Evolutionary conservation across 2,888 invertebrate genomes (phyloP).

Genomic region (Callyntrura guangdongensis): DNA sequence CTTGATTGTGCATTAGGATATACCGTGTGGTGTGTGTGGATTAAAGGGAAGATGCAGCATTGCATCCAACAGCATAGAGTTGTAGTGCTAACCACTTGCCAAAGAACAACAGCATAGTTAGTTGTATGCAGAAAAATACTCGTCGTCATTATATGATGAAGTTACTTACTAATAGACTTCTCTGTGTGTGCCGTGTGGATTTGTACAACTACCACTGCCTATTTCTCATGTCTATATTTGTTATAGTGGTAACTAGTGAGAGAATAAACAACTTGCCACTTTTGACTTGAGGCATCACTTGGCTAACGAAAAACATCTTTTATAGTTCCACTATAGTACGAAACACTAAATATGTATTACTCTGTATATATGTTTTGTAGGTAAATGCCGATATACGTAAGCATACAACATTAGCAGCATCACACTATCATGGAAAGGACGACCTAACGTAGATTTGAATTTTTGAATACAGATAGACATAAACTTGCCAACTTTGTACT

Average conservation of each 20-base stretch:
- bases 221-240: not conserved
- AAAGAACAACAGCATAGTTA: constrained; percentile 38
- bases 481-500: not conserved
- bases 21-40: not conserved
- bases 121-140: not conserved
- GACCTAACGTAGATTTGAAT: not conserved
- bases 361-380: not conserved
- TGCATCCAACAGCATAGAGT: constrained; percentile 14
- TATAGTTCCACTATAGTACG: not conserved
- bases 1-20: constrained; percentile 36
- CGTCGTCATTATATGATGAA: not conserved
- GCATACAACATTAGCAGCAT: not conserved
- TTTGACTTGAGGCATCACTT: constrained; percentile 13
- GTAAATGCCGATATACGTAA: not conserved
- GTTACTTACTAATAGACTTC: not conserved
- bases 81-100: constrained; percentile 59
- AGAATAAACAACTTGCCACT: constrained; percentile 55
- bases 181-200: not conserved
- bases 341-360: not conserved
- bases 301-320: not conserved
- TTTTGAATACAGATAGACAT: constrained; percentile 28
- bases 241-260: not conserved
- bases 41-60: constrained; percentile 39
- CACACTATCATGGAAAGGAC: not conserved
- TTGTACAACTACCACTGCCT: not conserved